Base-by-base conservation (phyloP, 2,888 invertebrate species). In the Herminia tarsipennalis region DNA sequence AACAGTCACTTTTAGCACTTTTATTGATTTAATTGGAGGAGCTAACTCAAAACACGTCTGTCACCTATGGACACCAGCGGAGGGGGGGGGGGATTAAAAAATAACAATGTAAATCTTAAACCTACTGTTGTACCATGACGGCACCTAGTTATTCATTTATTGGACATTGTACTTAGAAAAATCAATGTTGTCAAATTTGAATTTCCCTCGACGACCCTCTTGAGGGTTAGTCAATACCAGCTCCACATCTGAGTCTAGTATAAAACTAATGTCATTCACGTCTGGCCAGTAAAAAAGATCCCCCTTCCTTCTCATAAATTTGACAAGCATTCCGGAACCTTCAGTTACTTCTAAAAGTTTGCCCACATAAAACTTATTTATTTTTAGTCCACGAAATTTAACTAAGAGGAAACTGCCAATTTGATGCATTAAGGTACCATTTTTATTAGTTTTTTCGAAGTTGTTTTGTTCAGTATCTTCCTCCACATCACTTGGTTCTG, bases 201-300 rank as follows among this genome's bases (percentile, higher is more conserved):
- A 46, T 30, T 20, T 46, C 12, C 40, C 46, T 29, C 35, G 35
- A 28, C 40, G 40, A 40, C 46, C 46, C 46, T 46, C 46, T 29
- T 28, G 40, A 16, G 46, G 40, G 37, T 41, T 37, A 25, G 27
- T 32, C 18, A 40, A 40, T 14, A 46, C 32, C 28, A 46, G 25
- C 27, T 41, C 33, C 37, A 48, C 37, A 37, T 47, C 47, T 24
- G 36, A 37, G 22, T 49, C 29, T 37, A 49, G 16, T 33, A 49
- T 34, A 38, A 43, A 49, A 49, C 43, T 41, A 43, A 49, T 20
- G n/a, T 49, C 39, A 43, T 49, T 29, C 28, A 49, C 38, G 30
- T 49, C 20, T 28, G 48, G 48, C 35, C 48, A 49, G 18, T 42
- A 49, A 38, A 49, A 43, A 34, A 37, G 37, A 22, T 43, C 43